A percentile compares a stretch with the other conserved stretches of the same genome.
phyloP scores from a whole-genome alignment of 2,888 invertebrate genomes.

The Fragum fragum region DNA sequence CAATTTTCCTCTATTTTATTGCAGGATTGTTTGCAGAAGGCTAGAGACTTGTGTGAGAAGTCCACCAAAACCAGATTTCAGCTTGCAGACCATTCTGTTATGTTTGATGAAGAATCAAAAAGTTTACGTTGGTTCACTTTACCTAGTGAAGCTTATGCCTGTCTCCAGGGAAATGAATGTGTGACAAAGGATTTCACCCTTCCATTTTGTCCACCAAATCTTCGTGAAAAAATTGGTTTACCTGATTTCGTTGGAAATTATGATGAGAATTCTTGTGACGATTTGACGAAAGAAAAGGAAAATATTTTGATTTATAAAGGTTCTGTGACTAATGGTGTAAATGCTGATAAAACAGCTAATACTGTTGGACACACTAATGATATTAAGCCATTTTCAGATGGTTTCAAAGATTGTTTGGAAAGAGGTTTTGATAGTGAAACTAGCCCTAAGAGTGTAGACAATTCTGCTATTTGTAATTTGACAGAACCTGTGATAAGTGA shows the following conservation, averaged over 20 bases:
- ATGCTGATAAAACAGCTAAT: neutral
- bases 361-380: neutral
- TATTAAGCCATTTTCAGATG: constrained; percentile 41
- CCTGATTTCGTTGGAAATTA: constrained; percentile 43
- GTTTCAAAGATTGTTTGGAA: constrained; percentile 48
- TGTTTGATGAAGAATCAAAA: constrained; percentile 91
- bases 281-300: neutral
- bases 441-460: neutral
- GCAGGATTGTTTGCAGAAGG: constrained; percentile 93
- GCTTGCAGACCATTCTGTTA: constrained; percentile 91
- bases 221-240: constrained; percentile 62
- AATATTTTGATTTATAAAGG: neutral
- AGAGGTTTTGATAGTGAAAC: constrained; percentile 43
- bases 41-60: constrained; percentile 92
- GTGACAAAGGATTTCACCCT: constrained; percentile 42
- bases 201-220: constrained; percentile 74
- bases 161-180: constrained; percentile 79
- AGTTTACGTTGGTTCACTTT: constrained; percentile 95
- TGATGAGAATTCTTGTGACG: constrained; percentile 19
- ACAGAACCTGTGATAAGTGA: neutral
- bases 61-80: constrained; percentile 87
- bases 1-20: too few species aligned
- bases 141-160: constrained; percentile 93
- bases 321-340: neutral
- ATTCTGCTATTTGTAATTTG: neutral